A percentile compares a stretch with the other conserved stretches of the same genome.
Evolutionary conservation across 2,113 vertebrate species (phyloP).

Genomic region (Pachypanchax playfairii): DNA sequence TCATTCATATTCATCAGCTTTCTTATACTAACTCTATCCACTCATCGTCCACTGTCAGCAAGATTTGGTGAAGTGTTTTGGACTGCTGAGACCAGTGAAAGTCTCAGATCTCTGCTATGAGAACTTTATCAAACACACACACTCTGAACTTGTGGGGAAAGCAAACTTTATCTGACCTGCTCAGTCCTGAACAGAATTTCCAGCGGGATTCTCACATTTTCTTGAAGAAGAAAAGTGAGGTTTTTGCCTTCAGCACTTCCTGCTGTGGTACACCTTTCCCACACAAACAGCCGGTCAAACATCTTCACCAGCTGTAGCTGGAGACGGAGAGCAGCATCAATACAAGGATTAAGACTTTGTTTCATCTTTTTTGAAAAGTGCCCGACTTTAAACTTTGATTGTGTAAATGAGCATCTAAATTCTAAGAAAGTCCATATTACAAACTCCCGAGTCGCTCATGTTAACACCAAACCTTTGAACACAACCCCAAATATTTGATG

Average conservation of each 20-base stretch:
- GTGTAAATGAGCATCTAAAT: not conserved
- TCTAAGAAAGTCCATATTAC: not conserved
- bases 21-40: slow-evolving; percentile 54
- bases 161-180: slow-evolving; percentile 64
- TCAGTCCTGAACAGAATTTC: slow-evolving; percentile 30
- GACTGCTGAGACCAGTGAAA: slow-evolving; percentile 50
- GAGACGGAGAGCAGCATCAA: not conserved
- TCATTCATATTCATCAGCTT: slow-evolving; percentile 74
- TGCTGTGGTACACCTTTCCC: slow-evolving; percentile 26
- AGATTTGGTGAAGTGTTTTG: slow-evolving; percentile 50
- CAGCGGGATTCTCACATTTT: slow-evolving; percentile 37
- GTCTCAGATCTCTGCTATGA: slow-evolving; percentile 61
- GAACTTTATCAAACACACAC: slow-evolving; percentile 65
- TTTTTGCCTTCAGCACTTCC: slow-evolving; percentile 51
- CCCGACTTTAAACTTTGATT: not conserved
- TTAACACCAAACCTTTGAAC: too few relatives aligned
- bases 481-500: too few relatives aligned
- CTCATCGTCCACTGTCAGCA: slow-evolving; percentile 57
- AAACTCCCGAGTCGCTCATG: not conserved
- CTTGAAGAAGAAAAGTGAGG: slow-evolving; percentile 29
- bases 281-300: not conserved
- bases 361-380: too few relatives aligned
- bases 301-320: not conserved
- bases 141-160: slow-evolving; percentile 44
- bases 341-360: too few relatives aligned